phyloP scores from a whole-genome alignment of 2,113 vertebrate species.

The Dicrurus megarhynchus region DNA sequence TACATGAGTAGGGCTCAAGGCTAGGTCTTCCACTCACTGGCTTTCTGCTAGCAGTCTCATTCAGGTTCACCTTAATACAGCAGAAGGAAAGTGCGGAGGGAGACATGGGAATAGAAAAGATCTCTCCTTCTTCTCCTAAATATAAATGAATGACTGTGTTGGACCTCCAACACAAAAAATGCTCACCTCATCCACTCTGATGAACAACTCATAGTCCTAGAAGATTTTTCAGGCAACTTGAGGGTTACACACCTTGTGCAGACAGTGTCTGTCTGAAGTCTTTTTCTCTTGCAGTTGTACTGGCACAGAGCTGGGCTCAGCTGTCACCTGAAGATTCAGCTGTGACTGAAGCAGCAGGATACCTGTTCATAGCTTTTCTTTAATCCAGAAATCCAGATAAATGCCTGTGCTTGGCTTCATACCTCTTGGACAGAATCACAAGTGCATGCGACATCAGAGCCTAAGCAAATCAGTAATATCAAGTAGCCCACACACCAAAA shows the following conservation, averaged over 20 bases:
- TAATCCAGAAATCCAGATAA: not conserved
- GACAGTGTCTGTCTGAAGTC: not conserved
- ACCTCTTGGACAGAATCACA: not conserved
- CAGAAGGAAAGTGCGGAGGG: not conserved
- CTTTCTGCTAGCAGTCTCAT: not conserved
- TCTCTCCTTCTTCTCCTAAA: not conserved
- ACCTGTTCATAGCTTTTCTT: not conserved
- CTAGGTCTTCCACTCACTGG: not conserved
- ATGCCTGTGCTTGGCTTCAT: not conserved
- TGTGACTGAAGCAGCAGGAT: not conserved
- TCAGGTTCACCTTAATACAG: not conserved
- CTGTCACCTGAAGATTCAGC: not conserved
- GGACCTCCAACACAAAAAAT: not conserved
- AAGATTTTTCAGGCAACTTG: not conserved
- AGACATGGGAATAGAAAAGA: not conserved
- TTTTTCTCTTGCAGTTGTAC: not conserved
- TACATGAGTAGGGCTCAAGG: not conserved
- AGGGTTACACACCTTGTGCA: not conserved
- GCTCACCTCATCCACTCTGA: not conserved
- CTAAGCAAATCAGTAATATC: not conserved
- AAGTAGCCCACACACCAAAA: not conserved
- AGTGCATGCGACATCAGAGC: not conserved
- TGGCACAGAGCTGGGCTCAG: not conserved
- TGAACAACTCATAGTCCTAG: not conserved
- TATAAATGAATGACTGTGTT: not conserved